These are phyloP conservation scores for Ochotona curzoniae DNA, from an alignment of 2,113 vertebrate genomes.

Conservation along the genomic window DNA sequence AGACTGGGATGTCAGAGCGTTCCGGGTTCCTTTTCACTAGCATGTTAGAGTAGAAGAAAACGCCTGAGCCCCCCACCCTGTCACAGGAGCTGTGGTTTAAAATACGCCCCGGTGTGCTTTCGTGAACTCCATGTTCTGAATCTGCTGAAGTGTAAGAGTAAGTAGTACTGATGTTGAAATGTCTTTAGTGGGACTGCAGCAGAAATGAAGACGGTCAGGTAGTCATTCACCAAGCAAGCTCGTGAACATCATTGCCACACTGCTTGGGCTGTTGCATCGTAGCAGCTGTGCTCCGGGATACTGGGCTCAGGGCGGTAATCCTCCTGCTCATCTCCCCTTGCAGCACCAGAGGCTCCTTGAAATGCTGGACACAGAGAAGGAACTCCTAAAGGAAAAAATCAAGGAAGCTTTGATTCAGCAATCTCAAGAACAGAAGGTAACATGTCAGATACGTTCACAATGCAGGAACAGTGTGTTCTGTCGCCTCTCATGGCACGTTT, in stretches of 20 bases:
- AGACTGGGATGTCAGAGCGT: not conserved
- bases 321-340: slow-evolving; percentile 63
- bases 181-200: not conserved
- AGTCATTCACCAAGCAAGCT: not conserved
- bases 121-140: not conserved
- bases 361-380: slow-evolving; percentile 87
- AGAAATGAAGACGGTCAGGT: not conserved
- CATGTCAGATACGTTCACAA: not conserved
- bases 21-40: not conserved
- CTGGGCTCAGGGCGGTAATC: not conserved
- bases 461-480: not conserved
- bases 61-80: not conserved
- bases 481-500: not conserved
- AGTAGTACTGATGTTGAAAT: not conserved
- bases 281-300: not conserved
- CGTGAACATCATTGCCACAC: too few relatives aligned
- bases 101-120: not conserved
- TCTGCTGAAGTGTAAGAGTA: not conserved
- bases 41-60: slow-evolving; percentile 33
- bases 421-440: slow-evolving; percentile 85
- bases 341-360: slow-evolving; percentile 88
- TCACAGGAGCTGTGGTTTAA: not conserved
- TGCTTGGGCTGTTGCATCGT: not conserved
- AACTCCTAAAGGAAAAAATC: slow-evolving; percentile 83
- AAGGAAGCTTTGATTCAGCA: slow-evolving; percentile 85